Percentiles rank a stretch among this genome's conserved stretches.
phyloP scores from a whole-genome alignment of 2,797 vertebrate species.

The Tachyglossus aculeatus region DNA sequence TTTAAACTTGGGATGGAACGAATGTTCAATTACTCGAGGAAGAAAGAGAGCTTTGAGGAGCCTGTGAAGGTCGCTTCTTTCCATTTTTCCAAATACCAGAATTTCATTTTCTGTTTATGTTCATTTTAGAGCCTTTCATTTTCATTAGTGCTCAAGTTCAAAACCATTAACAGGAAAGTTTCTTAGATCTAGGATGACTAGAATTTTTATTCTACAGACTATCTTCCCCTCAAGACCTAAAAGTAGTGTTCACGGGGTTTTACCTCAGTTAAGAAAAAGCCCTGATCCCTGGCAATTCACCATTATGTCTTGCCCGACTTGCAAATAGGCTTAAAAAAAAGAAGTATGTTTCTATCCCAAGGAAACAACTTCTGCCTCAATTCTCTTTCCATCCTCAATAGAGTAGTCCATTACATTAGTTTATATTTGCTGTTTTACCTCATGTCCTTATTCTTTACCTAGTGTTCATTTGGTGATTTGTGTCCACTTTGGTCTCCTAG shows the following conservation, averaged over 20 bases:
- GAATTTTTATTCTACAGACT: not conserved
- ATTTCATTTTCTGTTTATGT: not conserved
- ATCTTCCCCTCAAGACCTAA: not conserved
- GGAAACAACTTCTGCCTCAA: not conserved
- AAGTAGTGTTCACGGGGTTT: slow-evolving; percentile 9
- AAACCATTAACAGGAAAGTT: slow-evolving; percentile 11
- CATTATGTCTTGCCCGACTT: too few species aligned
- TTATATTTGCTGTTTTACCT: too few species aligned
- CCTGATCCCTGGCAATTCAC: too few species aligned
- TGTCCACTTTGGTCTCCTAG: too few species aligned
- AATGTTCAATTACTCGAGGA: slow-evolving; percentile 30
- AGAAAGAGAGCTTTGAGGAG: slow-evolving; percentile 11
- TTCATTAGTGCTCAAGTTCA: slow-evolving; percentile 23
- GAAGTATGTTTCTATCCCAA: too few species aligned
- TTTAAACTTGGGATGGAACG: slow-evolving; percentile 23
- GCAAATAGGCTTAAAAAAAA: too few species aligned
- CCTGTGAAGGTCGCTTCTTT: slow-evolving; percentile 37
- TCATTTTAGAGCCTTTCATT: slow-evolving; percentile 25
- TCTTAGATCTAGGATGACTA: not conserved
- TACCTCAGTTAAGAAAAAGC: too few species aligned
- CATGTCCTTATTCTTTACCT: too few species aligned
- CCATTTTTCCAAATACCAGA: not conserved
- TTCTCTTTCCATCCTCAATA: not conserved
- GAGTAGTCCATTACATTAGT: not conserved
- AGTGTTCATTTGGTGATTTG: too few species aligned